Conservation (phyloP, 1,140 invertebrate genomes). For the Carposina sasakii region DNA sequence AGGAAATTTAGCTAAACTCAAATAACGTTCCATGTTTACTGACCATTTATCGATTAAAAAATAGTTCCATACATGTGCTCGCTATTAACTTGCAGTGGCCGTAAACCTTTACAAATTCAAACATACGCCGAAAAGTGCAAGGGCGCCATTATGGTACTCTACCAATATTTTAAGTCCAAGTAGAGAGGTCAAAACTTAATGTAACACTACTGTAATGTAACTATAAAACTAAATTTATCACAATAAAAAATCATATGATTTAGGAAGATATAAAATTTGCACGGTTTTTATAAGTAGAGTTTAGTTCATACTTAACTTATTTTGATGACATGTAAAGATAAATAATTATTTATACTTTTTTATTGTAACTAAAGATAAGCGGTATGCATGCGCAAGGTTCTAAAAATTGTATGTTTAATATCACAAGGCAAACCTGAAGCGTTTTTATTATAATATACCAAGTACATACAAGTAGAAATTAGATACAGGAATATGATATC, state of each 20-base stretch:
- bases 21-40: too few relatives aligned
- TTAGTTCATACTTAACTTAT: background rate
- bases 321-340: background rate
- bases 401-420: background rate
- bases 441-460: background rate
- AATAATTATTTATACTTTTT: background rate
- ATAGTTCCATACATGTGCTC: too few relatives aligned
- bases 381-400: background rate
- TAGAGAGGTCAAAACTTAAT: background rate
- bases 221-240: background rate
- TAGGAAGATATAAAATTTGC: background rate
- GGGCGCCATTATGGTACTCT: constrained; percentile 45
- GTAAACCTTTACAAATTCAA: too few relatives aligned
- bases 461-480: constrained; percentile 31
- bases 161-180: constrained; percentile 20
- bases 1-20: too few relatives aligned
- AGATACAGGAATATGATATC: constrained; percentile 42
- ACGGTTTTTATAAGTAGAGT: background rate
- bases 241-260: background rate
- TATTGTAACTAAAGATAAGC: background rate
- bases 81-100: too few relatives aligned
- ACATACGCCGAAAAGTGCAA: constrained; percentile 45
- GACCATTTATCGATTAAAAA: too few relatives aligned
- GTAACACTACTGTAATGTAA: background rate
- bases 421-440: background rate